phyloP scores from a whole-genome alignment of 2,797 vertebrate genomes.

The Pampus argenteus region DNA sequence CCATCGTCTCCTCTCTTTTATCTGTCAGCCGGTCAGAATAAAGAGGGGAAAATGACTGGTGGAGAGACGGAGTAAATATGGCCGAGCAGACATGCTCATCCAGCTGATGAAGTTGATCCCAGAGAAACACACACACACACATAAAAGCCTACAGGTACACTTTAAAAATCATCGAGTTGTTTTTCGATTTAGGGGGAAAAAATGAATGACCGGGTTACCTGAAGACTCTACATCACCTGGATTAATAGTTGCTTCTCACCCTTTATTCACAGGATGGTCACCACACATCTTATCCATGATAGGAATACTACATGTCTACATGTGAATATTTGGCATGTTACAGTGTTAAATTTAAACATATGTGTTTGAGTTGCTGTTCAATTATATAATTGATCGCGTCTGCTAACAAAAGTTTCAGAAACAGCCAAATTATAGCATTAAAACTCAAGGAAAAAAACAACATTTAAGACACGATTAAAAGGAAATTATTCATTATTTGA shows the following conservation, averaged over 20 bases:
- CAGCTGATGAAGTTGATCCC: slow-evolving; percentile 58
- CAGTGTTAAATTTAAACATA: too few relatives aligned
- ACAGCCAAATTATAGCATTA: too few relatives aligned
- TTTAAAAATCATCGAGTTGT: background rate
- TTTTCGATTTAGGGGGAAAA: background rate
- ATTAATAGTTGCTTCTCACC: background rate
- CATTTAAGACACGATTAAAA: too few relatives aligned
- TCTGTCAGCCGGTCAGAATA: slow-evolving; percentile 54
- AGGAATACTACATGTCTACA: too few relatives aligned
- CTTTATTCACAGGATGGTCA: background rate
- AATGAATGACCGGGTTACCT: background rate
- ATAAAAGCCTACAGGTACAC: background rate
- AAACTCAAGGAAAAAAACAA: too few relatives aligned
- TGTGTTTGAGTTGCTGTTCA: too few relatives aligned
- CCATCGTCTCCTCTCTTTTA: slow-evolving; percentile 54
- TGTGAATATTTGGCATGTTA: too few relatives aligned
- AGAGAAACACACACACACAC: slow-evolving; percentile 15
- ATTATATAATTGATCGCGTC: too few relatives aligned
- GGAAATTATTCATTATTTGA: too few relatives aligned
- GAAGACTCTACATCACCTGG: background rate
- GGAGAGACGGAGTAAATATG: slow-evolving; percentile 67
- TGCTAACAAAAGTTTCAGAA: too few relatives aligned
- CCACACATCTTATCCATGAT: too few relatives aligned
- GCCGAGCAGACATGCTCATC: slow-evolving; percentile 54
- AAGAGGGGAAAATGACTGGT: slow-evolving; percentile 58